A percentile compares a stretch with the other conserved stretches of the same genome.
Conservation (phyloP, 2,888 invertebrate genomes). For the Tillus elongatus region DNA sequence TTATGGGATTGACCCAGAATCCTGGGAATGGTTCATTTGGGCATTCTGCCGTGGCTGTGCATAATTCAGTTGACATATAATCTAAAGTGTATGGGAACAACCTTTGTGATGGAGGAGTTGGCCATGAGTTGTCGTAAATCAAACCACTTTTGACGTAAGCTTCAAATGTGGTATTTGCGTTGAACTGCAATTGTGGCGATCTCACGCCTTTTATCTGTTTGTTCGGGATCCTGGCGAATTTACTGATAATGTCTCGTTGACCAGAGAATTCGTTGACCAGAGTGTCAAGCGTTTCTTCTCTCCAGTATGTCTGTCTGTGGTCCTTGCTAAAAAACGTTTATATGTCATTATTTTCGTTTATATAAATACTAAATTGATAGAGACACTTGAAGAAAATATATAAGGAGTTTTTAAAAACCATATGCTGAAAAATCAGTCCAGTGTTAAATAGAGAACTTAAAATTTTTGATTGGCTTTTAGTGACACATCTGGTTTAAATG, state of each 20-base stretch:
- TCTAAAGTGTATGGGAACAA: conserved; percentile 64
- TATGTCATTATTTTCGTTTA: too few relatives aligned
- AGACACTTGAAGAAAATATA: too few relatives aligned
- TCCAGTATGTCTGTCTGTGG: conserved; percentile 31
- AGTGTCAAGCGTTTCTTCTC: conserved; percentile 26
- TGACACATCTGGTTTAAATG: too few relatives aligned
- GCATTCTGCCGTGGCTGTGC: conserved; percentile 46
- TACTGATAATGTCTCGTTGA: conserved; percentile 32
- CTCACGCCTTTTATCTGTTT: conserved; percentile 37
- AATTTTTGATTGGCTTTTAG: too few relatives aligned
- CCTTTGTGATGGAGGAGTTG: conserved; percentile 43
- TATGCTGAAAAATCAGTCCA: too few relatives aligned
- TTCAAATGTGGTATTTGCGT: conserved; percentile 50
- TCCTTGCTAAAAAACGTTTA: conserved; percentile 27
- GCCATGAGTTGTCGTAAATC: conserved; percentile 55
- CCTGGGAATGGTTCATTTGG: conserved; percentile 50
- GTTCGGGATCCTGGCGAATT: conserved; percentile 36
- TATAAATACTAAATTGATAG: too few relatives aligned
- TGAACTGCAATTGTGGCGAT: conserved; percentile 49
- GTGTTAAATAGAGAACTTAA: too few relatives aligned
- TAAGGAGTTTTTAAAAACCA: too few relatives aligned
- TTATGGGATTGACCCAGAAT: conserved; percentile 59
- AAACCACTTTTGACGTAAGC: conserved; percentile 47
- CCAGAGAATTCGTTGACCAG: conserved; percentile 37
- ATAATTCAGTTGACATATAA: conserved; percentile 49